Evolutionary conservation across 1,140 invertebrate species (phyloP).

Genomic region (Drosophila rhopaloa): DNA sequence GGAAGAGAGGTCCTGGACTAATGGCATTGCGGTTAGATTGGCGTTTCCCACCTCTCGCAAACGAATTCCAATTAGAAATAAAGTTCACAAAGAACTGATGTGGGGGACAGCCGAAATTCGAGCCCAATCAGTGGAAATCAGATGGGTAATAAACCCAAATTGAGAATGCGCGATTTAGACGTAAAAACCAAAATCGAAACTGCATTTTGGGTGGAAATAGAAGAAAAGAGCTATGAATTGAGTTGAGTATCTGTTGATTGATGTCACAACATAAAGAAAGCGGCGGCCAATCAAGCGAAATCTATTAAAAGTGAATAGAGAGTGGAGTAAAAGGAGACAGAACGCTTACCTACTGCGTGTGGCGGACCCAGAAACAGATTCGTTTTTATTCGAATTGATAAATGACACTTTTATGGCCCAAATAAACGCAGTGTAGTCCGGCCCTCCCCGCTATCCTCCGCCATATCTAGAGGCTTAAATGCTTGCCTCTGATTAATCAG

Average conservation of each 20-base stretch:
- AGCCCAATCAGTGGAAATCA: constrained; percentile 23
- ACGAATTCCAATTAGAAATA: constrained; percentile 64
- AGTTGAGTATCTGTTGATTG: constrained; percentile 71
- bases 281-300: constrained; percentile 76
- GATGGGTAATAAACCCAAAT: constrained; percentile 43
- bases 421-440: constrained; percentile 37
- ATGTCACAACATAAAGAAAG: constrained; percentile 75
- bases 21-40: constrained; percentile 66
- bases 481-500: constrained; percentile 81
- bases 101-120: constrained; percentile 12
- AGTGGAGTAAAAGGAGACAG: constrained; percentile 1
- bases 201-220: constrained; percentile 19
- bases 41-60: constrained; percentile 14
- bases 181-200: constrained; percentile 46
- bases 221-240: constrained; percentile 35
- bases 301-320: constrained; percentile 51
- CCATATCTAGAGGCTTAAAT: constrained; percentile 64
- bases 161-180: constrained; percentile 39
- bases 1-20: constrained; percentile 35
- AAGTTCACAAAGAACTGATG: constrained; percentile 38
- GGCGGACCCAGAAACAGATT: constrained; percentile 44
- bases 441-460: constrained; percentile 19
- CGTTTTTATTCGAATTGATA: constrained; percentile 76
- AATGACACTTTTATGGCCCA: constrained; percentile 81
- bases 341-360: constrained; percentile 58